These are phyloP conservation scores for Tinamus major DNA, from an alignment of 2,797 vertebrate species.

Conservation along the genomic window DNA sequence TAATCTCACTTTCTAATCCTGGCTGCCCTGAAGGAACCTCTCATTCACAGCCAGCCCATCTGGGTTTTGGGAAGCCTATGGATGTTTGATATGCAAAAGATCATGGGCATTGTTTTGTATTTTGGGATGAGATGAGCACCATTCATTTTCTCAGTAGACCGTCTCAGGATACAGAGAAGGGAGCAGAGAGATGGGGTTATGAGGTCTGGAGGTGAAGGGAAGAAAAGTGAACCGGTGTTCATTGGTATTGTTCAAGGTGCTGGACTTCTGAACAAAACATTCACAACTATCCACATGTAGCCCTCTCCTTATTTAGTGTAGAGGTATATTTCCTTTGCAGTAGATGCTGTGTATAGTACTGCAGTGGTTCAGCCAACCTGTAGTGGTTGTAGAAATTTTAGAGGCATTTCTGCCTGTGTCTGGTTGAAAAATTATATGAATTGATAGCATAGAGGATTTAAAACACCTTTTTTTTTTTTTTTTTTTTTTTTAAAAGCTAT, in stretches of 20 bases:
- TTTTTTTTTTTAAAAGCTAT: neutral
- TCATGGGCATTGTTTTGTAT: neutral
- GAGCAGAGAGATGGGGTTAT: neutral
- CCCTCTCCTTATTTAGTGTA: neutral
- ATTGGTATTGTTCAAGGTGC: neutral
- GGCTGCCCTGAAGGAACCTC: neutral
- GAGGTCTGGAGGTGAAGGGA: neutral
- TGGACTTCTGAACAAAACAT: neutral
- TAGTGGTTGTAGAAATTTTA: neutral
- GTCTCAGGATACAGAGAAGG: neutral
- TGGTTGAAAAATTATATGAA: neutral
- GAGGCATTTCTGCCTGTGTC: neutral
- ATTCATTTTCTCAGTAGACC: neutral
- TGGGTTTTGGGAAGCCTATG: neutral
- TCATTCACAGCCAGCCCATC: neutral
- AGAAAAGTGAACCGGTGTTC: neutral
- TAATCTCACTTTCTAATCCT: neutral
- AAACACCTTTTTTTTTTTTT: neutral
- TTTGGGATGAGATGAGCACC: neutral
- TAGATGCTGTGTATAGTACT: neutral
- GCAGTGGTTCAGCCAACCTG: neutral
- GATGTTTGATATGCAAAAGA: neutral
- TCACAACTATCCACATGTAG: rapidly evolving
- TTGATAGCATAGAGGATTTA: neutral
- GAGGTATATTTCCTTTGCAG: neutral